Conservation (phyloP, 2,888 invertebrate species). For the Xestia c-nigrum region DNA sequence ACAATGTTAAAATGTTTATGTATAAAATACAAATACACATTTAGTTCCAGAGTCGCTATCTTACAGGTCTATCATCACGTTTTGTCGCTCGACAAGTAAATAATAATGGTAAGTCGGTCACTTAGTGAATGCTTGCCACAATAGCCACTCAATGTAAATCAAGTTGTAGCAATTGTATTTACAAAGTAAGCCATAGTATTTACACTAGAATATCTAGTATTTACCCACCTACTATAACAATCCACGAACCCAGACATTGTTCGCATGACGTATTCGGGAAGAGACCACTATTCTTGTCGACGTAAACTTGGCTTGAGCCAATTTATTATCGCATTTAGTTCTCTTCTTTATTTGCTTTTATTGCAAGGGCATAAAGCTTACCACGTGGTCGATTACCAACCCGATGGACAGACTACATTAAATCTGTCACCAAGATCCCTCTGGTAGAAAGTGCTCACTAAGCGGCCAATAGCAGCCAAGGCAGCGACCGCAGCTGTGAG, state of each 20-base stretch:
- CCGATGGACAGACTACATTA: no score
- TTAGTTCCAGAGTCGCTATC: conserved; percentile 47
- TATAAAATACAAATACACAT: conserved; percentile 1
- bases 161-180: conserved; percentile 9
- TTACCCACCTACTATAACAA: neutral
- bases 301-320: neutral
- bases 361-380: neutral
- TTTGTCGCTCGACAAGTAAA: conserved; percentile 45
- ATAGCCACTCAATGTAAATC: conserved; percentile 28
- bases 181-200: conserved; percentile 1
- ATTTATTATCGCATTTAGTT: neutral
- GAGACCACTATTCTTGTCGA: neutral
- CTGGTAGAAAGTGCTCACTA: no score
- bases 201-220: neutral
- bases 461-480: no score
- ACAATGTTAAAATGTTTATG: conserved; percentile 36
- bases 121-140: conserved; percentile 35
- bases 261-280: neutral
- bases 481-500: no score
- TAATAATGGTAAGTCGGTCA: conserved; percentile 48
- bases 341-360: neutral
- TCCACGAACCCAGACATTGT: neutral
- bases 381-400: no score
- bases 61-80: conserved; percentile 55
- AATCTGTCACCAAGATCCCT: no score